Base-by-base conservation (phyloP, 1,140 invertebrate genomes). In the Orius insidiosus region DNA sequence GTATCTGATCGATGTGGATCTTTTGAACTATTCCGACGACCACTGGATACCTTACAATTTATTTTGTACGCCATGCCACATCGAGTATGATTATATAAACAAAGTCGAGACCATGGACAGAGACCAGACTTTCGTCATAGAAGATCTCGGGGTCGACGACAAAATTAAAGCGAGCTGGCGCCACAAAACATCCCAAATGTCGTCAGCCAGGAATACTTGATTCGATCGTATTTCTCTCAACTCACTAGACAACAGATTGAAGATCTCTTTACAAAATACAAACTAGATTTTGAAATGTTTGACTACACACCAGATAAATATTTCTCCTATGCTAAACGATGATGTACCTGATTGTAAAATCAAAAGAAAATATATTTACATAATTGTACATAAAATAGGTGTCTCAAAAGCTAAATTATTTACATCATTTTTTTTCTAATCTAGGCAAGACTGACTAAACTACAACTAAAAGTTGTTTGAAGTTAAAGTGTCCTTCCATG, bases 211-310 rank as follows among this genome's bases (percentile, higher is more conserved):
- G 45, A 75, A 54, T 80, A 85, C 50, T 7, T 24, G 7, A 24
- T 24, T 4, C 24, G 24, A 24, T 24, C 24, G 7, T 24, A 24
- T 24, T 86, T 82, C 59, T 72, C 75, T 7, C 74, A 82, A 53
- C 67, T 87, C 19, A 76, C 74, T 19, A 75, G 72, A 54, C 68
- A 68, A 10, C 78, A 85, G 61, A 74, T 86, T 44, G 64, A 75
- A 46, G 72, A 76, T 55, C 68, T 88, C 5, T 85, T 84, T 60
- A 70, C 80, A 48, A 76, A 85, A 58, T 88, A 85, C 59, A 78
- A 70, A 60, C 75, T 83, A 55, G 85, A 89, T 62, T 88, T 88
- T 63, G 72, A 81, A 59, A 64, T 87, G 30, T 88, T 87, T 63
- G 78, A 78, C 57, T 89, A 87, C 55, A 77, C 77, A 44, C 67